phyloP scores from a whole-genome alignment of 2,888 invertebrate species.

The Leptopilina myrica region DNA sequence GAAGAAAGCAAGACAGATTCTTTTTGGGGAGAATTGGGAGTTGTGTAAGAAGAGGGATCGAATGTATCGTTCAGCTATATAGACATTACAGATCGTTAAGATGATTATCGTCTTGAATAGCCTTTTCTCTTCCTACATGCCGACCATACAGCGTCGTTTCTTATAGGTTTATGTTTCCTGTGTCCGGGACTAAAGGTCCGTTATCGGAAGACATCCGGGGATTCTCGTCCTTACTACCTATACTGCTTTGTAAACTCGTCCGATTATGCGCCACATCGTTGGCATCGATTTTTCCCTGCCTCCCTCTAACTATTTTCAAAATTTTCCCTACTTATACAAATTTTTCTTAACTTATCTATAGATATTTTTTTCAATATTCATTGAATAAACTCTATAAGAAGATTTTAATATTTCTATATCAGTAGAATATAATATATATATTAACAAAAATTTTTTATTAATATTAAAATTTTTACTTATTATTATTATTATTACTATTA shows the following conservation, averaged over 20 bases:
- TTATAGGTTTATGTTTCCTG: constrained; percentile 64
- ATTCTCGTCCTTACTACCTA: constrained; percentile 51
- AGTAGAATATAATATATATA: too few relatives aligned
- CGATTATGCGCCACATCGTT: constrained; percentile 56
- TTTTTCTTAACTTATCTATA: too few relatives aligned
- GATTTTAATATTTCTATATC: too few relatives aligned
- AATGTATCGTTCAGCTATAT: constrained; percentile 60
- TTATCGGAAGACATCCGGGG: constrained; percentile 44
- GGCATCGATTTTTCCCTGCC: too few relatives aligned
- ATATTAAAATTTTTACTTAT: too few relatives aligned
- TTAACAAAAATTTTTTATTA: too few relatives aligned
- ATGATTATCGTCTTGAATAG: constrained; percentile 66
- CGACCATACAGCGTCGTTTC: constrained; percentile 52
- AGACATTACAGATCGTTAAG: constrained; percentile 69
- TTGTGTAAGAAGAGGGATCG: constrained; percentile 68
- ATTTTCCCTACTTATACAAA: too few relatives aligned
- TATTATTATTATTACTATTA: too few relatives aligned
- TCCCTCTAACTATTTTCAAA: too few relatives aligned
- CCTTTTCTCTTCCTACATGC: constrained; percentile 34
- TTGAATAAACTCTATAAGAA: too few relatives aligned
- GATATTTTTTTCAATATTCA: too few relatives aligned
- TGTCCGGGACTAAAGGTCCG: constrained; percentile 50
- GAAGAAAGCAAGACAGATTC: constrained; percentile 2
- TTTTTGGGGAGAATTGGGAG: constrained; percentile 58
- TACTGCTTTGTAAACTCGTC: constrained; percentile 56